Evolutionary conservation across 1,140 invertebrate species (phyloP).

Genomic region (Polyergus mexicanus): DNA sequence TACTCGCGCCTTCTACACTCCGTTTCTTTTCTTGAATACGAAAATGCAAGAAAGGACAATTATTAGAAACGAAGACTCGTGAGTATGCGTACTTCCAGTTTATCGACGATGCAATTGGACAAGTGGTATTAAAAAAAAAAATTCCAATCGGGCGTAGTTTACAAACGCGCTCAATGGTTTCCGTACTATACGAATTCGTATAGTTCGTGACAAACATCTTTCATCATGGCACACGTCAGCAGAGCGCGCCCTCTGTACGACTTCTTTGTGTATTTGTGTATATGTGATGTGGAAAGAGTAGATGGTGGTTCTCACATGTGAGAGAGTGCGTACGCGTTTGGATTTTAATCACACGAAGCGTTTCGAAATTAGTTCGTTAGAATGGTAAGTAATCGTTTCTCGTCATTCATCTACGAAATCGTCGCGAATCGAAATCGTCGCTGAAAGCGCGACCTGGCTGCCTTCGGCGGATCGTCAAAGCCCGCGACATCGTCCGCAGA

Average conservation of each 20-base stretch:
- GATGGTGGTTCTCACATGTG: constrained; percentile 56
- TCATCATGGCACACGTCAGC: constrained; percentile 77
- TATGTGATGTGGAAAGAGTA: constrained; percentile 74
- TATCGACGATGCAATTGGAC: too few species aligned
- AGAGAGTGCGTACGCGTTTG: constrained; percentile 56
- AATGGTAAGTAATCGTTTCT: constrained; percentile 66
- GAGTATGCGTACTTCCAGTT: too few species aligned
- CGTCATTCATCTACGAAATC: too few species aligned
- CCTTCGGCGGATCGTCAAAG: background rate
- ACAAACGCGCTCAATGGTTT: background rate
- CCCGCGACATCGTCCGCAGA: constrained; percentile 50
- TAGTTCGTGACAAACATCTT: constrained; percentile 42
- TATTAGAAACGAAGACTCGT: too few species aligned
- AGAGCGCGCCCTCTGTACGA: constrained; percentile 68
- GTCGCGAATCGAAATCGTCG: background rate
- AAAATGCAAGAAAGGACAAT: too few species aligned
- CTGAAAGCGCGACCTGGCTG: background rate
- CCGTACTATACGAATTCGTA: constrained; percentile 33
- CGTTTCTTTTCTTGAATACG: too few species aligned
- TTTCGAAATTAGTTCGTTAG: constrained; percentile 53
- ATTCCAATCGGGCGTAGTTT: background rate
- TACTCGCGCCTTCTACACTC: too few species aligned
- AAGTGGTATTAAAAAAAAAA: too few species aligned
- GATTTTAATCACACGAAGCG: constrained; percentile 60
- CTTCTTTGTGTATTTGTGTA: constrained; percentile 68